Conservation (phyloP, 2,797 vertebrate species). For the Vultur gryphus region DNA sequence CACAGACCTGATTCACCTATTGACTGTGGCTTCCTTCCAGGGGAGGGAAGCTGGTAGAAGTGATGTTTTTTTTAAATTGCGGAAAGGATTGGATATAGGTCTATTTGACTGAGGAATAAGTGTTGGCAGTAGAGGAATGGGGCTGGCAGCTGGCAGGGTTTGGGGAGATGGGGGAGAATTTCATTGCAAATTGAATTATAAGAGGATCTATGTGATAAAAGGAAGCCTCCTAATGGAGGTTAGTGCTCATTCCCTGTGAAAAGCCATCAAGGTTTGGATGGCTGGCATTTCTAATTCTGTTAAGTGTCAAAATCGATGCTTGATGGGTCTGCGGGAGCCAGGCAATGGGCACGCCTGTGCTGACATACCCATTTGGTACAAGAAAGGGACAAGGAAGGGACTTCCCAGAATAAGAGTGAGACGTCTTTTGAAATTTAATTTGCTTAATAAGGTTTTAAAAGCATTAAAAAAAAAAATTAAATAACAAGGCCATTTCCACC, state of each 20-base stretch:
- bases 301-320: constrained; percentile 63
- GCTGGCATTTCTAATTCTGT: constrained; percentile 62
- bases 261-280: constrained; percentile 35
- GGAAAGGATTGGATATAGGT: neutral
- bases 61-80: neutral
- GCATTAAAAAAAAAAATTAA: constrained; percentile 49
- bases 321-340: constrained; percentile 42
- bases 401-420: constrained; percentile 52
- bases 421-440: constrained; percentile 67
- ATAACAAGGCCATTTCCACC: constrained; percentile 63
- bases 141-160: constrained; percentile 18
- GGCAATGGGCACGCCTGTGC: constrained; percentile 38
- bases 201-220: constrained; percentile 50
- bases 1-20: constrained; percentile 13
- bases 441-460: constrained; percentile 69
- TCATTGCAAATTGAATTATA: constrained; percentile 51
- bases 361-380: constrained; percentile 49
- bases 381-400: neutral
- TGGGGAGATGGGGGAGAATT: constrained; percentile 14
- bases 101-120: neutral
- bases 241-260: constrained; percentile 33
- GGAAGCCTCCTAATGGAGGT: constrained; percentile 48
- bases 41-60: neutral
- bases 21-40: constrained; percentile 26
- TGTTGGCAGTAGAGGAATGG: neutral